A percentile compares a stretch with the other conserved stretches of the same genome.
Evolutionary conservation across 1,140 invertebrate genomes (phyloP).

Genomic region (Aethina tumida): DNA sequence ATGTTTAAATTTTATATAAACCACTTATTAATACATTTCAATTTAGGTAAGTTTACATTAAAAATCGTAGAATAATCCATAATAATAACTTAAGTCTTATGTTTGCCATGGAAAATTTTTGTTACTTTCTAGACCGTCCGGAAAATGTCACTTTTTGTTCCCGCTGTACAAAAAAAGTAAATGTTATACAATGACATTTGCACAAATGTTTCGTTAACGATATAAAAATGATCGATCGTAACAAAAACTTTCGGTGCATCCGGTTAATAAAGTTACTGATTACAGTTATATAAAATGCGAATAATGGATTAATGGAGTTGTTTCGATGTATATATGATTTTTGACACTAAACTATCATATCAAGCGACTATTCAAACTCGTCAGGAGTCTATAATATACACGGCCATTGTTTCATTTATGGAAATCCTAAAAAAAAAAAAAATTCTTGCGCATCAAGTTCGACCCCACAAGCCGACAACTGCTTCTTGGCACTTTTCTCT

Average conservation of each 20-base stretch:
- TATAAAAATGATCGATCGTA: neutral
- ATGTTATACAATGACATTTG: conserved; percentile 5
- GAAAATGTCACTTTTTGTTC: conserved; percentile 2
- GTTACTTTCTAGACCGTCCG: neutral
- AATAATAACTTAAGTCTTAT: no score
- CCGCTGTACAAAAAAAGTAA: conserved; percentile 5
- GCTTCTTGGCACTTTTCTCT: conserved; percentile 5
- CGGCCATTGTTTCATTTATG: conserved; percentile 18
- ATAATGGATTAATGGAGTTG: conserved; percentile 14
- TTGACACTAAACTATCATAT: conserved; percentile 22
- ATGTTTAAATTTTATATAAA: conserved; percentile 26
- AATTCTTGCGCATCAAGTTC: no score
- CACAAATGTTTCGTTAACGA: neutral
- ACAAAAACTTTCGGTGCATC: neutral
- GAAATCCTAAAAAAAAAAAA: no score
- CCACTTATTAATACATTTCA: no score
- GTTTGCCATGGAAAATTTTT: conserved; percentile 1
- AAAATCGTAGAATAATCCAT: no score
- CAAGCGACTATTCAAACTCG: conserved; percentile 21
- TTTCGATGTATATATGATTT: conserved; percentile 29
- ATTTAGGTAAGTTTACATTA: no score
- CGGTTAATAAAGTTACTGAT: conserved; percentile 1
- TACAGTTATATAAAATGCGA: conserved; percentile 15
- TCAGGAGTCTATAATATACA: conserved; percentile 20
- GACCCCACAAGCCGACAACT: conserved; percentile 5